These are phyloP conservation scores for Gymnocephalus cernua DNA, from an alignment of 2,113 vertebrate species.

Conservation along the genomic window DNA sequence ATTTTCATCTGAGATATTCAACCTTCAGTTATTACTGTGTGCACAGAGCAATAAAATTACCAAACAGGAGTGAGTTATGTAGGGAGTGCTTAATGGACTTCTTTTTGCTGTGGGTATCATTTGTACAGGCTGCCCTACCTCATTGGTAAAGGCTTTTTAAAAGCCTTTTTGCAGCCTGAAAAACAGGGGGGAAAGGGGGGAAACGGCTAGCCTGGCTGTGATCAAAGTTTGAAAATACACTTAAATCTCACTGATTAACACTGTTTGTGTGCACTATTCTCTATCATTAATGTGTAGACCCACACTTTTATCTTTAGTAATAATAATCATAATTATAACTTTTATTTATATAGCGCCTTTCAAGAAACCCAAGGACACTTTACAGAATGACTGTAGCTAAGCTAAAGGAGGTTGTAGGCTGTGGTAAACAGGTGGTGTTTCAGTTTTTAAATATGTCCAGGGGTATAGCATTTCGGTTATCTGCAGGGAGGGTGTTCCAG, in stretches of 20 bases:
- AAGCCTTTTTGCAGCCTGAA: not conserved
- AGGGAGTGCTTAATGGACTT: not conserved
- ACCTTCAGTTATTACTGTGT: constrained; percentile 25
- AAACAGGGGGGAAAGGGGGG: no score
- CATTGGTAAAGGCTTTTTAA: not conserved
- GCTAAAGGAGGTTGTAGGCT: no score
- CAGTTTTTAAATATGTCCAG: no score
- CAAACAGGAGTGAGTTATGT: not conserved
- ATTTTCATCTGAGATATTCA: constrained; percentile 16
- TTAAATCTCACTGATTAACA: not conserved
- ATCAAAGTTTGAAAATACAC: not conserved
- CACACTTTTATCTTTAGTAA: no score
- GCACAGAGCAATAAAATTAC: constrained; percentile 17
- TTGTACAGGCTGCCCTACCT: not conserved
- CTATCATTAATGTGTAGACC: not conserved
- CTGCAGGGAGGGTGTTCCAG: no score
- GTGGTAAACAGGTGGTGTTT: no score
- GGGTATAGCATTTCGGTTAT: no score
- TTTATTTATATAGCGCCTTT: no score
- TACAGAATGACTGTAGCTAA: no score
- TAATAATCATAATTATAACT: no score
- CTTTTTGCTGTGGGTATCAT: no score
- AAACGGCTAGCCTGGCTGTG: not conserved
- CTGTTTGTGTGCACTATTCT: not conserved
- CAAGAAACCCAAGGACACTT: no score